phyloP scores from a whole-genome alignment of 2,797 vertebrate genomes.

The Chaetodon trifasciatus region DNA sequence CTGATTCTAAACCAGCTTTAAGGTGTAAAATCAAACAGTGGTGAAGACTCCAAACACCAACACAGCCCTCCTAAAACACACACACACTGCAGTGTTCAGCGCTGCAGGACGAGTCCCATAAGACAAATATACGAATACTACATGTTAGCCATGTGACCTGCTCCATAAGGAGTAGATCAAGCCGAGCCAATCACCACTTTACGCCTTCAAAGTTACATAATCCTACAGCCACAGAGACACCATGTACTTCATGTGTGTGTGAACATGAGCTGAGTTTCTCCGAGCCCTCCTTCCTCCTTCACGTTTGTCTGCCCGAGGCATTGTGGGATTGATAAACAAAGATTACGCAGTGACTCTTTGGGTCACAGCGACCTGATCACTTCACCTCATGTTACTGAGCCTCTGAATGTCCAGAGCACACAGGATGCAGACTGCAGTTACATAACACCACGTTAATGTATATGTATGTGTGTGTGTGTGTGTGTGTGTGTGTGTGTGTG shows the following conservation, averaged over 20 bases:
- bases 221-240: not conserved
- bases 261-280: not conserved
- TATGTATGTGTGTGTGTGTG: too few relatives aligned
- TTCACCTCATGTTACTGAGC: conserved; percentile 37
- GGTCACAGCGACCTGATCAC: not conserved
- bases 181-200: not conserved
- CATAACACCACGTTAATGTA: conserved; percentile 21
- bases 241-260: conserved; percentile 13
- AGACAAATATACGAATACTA: not conserved
- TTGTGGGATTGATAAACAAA: conserved; percentile 50
- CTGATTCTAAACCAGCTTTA: too few relatives aligned
- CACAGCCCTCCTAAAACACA: too few relatives aligned
- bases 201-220: conserved; percentile 2
- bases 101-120: too few relatives aligned
- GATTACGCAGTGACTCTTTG: conserved; percentile 9
- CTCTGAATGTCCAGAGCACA: conserved; percentile 7
- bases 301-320: not conserved
- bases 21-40: too few relatives aligned
- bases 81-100: too few relatives aligned
- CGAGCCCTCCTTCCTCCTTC: not conserved
- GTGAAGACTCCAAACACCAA: too few relatives aligned
- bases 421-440: conserved; percentile 15
- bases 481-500: not conserved
- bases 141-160: not conserved
- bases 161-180: not conserved